Base-by-base conservation (phyloP, 2,113 vertebrate species). In the Oncorhynchus kisutch region DNA sequence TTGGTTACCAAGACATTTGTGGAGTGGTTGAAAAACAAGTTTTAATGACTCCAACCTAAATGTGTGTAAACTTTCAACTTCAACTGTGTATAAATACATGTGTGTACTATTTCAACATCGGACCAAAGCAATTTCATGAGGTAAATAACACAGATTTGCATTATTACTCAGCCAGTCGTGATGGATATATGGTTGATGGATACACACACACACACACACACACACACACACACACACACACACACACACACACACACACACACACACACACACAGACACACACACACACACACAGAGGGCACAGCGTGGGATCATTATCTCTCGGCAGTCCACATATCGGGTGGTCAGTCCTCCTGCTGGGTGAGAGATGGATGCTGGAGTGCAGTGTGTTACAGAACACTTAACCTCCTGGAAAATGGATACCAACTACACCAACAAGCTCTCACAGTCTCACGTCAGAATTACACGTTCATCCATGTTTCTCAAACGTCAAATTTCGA, bases 271-370 rank as follows among this genome's bases (percentile, higher is more conserved):
- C 34, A 8, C 34, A 39, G 7, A 39, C 34, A 8, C 34, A 39
- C 34, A 39, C 34, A 8, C 7, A 39, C 34, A 8, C 34, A 39
- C 34, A 8, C 34, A 12, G 7, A 51, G 9, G 48, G 8, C 75
- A 2, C 77, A 81, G 81, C 69, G 64, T 66, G 85, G 29, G 78
- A 78, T 75, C 0, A 20, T 83, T 80, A 76, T 67, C 59, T 67
- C 54, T 69, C 78, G 69, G 49, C 59, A 74, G 71, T 75, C 64
- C 76, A 81, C 78, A 84, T 72, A 76, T 72, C 77, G 78, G 79
- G 80, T 74, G 81, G 69, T 79, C 49, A 64, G 74, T 74, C 71
- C 39, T 34, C 81, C 71, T 65, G 81, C 81, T 85, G 84, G 51
- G 81, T 59, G 11, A 45, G 57, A 71, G 67, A 78, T 78, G 68